Conservation (phyloP, 2,888 invertebrate genomes). For the Sicus ferrugineus region DNA sequence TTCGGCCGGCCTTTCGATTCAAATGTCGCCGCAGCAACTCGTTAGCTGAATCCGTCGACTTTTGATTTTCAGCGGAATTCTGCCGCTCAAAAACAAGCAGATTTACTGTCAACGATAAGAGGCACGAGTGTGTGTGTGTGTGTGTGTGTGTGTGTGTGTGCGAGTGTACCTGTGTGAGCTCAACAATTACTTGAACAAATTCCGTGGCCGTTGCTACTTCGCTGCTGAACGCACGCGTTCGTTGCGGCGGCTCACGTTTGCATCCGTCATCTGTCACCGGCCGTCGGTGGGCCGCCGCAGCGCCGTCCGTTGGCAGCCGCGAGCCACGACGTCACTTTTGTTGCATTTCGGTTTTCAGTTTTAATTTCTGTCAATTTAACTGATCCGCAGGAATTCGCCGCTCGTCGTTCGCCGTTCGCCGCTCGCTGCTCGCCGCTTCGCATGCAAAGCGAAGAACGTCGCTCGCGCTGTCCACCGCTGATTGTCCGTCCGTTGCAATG, state of each 20-base stretch:
- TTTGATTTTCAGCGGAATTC: conserved; percentile 29
- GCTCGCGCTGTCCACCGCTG: background rate
- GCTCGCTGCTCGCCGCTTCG: no score
- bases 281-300: background rate
- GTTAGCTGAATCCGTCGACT: conserved; percentile 29
- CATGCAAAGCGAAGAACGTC: no score
- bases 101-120: conserved; percentile 1
- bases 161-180: background rate
- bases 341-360: conserved; percentile 31
- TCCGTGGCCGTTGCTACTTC: background rate
- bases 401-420: no score
- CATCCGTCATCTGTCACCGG: no score
- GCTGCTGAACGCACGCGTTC: background rate
- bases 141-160: conserved; percentile 9
- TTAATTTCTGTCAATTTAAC: conserved; percentile 32
- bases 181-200: conserved; percentile 5
- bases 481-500: no score
- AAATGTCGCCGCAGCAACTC: conserved; percentile 29
- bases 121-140: background rate
- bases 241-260: background rate
- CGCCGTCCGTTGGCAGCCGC: conserved; percentile 10
- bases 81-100: background rate
- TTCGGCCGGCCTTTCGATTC: conserved; percentile 19
- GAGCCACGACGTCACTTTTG: conserved; percentile 32
- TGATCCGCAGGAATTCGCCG: conserved; percentile 22